Percentiles rank a stretch among this genome's conserved stretches.
Evolutionary conservation across 2,888 invertebrate species (phyloP).

Genomic region (Drosophila emarginata): DNA sequence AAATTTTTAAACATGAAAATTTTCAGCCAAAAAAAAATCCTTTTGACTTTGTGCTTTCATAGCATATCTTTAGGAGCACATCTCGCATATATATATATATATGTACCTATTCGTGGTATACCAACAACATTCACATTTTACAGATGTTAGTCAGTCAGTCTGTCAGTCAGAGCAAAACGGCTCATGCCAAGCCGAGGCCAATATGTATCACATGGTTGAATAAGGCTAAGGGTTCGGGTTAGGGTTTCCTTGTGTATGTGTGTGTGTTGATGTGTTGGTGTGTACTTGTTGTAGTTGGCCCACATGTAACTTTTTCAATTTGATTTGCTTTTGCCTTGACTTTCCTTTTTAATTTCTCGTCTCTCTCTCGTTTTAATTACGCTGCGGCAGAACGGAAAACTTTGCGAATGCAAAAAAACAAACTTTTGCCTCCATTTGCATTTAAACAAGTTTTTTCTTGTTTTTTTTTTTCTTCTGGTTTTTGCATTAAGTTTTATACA

Average conservation of each 20-base stretch:
- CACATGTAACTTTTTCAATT: slow-evolving; percentile 45
- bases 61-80: background rate
- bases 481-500: background rate
- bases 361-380: slow-evolving; percentile 36
- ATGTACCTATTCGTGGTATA: background rate
- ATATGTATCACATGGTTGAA: background rate
- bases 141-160: slow-evolving; percentile 4
- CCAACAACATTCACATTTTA: slow-evolving; percentile 3
- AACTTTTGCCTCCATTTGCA: slow-evolving; percentile 22
- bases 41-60: too few species aligned
- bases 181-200: slow-evolving; percentile 3
- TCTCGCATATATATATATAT: background rate
- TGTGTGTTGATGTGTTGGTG: background rate
- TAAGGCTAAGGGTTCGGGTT: slow-evolving; percentile 3
- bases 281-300: slow-evolving; percentile 2
- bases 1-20: too few species aligned
- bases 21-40: too few species aligned
- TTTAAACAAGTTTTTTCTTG: slow-evolving; percentile 3
- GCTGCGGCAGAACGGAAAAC: slow-evolving; percentile 15
- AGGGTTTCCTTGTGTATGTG: background rate
- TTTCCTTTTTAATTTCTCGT: slow-evolving; percentile 30
- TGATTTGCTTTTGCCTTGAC: slow-evolving; percentile 31
- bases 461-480: background rate
- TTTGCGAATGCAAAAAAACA: slow-evolving; percentile 14
- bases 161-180: slow-evolving; percentile 3